phyloP scores from a whole-genome alignment of 2,888 invertebrate genomes.

The Sthenelais limicola region DNA sequence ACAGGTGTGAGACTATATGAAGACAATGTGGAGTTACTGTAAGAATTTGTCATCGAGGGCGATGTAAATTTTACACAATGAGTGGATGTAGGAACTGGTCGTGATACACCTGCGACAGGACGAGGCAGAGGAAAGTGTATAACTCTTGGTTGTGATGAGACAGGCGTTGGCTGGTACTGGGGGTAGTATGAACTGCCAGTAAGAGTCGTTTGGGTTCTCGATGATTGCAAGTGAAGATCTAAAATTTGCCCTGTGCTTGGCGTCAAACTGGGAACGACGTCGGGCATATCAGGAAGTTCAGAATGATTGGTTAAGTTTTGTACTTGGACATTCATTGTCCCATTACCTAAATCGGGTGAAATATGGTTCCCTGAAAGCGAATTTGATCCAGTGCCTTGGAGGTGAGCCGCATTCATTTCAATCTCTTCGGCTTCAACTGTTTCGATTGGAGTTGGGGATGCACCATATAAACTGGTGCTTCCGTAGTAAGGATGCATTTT shows the following conservation, averaged over 20 bases:
- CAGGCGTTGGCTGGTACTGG: background rate
- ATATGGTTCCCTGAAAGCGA: background rate
- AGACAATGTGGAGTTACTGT: background rate
- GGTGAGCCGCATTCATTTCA: slow-evolving; percentile 11
- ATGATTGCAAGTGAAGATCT: too few relatives aligned
- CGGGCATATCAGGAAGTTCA: too few relatives aligned
- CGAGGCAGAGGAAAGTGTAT: too few relatives aligned
- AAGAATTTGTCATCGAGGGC: slow-evolving; percentile 2
- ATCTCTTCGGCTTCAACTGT: slow-evolving; percentile 10
- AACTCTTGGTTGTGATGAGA: background rate
- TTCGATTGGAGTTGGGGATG: slow-evolving; percentile 23
- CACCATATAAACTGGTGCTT: background rate
- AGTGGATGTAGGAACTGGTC: slow-evolving; percentile 16
- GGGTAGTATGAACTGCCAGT: slow-evolving; percentile 3
- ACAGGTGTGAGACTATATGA: background rate
- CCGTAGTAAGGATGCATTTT: slow-evolving; percentile 30
- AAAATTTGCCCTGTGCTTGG: too few relatives aligned
- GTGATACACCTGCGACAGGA: too few relatives aligned
- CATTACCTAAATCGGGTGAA: too few relatives aligned
- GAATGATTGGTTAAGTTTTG: too few relatives aligned
- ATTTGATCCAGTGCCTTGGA: background rate
- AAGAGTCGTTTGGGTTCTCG: too few relatives aligned
- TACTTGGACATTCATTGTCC: too few relatives aligned
- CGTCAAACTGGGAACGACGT: too few relatives aligned
- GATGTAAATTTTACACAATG: slow-evolving; percentile 19